Percentiles rank a stretch among this genome's conserved stretches.
phyloP scores from a whole-genome alignment of 2,888 invertebrate genomes.

The Lysandra coridon region DNA sequence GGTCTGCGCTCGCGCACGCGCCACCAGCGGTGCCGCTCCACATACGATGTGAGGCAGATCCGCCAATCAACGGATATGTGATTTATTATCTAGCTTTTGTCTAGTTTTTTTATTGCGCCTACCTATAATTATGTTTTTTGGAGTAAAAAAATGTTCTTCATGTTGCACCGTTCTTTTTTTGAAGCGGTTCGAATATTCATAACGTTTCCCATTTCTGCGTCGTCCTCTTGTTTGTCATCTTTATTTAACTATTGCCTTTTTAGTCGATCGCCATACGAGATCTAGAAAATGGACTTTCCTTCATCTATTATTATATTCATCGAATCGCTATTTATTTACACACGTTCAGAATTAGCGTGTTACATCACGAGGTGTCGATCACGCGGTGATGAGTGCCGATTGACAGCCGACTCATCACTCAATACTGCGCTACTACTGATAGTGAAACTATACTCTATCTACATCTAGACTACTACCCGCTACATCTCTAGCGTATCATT shows the following conservation, averaged over 20 bases:
- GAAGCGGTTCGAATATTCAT: too few species aligned
- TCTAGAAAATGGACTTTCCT: neutral
- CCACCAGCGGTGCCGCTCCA: slow-evolving; percentile 16
- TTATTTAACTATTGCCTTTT: neutral
- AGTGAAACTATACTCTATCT: neutral
- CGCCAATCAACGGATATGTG: neutral
- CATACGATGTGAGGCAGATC: neutral
- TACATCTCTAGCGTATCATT: neutral
- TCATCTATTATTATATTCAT: slow-evolving; percentile 13
- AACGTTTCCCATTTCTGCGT: too few species aligned
- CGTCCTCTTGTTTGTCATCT: neutral
- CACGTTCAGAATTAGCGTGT: slow-evolving; percentile 16
- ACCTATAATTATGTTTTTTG: too few species aligned
- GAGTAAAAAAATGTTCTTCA: too few species aligned
- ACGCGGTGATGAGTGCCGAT: slow-evolving; percentile 15
- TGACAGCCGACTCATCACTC: slow-evolving; percentile 10
- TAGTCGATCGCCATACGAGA: neutral
- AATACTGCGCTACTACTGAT: neutral
- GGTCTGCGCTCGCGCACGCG: slow-evolving; percentile 2
- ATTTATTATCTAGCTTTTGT: neutral
- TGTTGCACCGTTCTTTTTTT: too few species aligned
- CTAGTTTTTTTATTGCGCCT: neutral
- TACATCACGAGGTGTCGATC: slow-evolving; percentile 21
- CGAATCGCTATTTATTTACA: neutral
- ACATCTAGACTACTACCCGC: neutral